Percentiles rank a stretch among this genome's conserved stretches.
phyloP scores from a whole-genome alignment of 2,797 vertebrate genomes.

The Acrossocheilus fasciatus region DNA sequence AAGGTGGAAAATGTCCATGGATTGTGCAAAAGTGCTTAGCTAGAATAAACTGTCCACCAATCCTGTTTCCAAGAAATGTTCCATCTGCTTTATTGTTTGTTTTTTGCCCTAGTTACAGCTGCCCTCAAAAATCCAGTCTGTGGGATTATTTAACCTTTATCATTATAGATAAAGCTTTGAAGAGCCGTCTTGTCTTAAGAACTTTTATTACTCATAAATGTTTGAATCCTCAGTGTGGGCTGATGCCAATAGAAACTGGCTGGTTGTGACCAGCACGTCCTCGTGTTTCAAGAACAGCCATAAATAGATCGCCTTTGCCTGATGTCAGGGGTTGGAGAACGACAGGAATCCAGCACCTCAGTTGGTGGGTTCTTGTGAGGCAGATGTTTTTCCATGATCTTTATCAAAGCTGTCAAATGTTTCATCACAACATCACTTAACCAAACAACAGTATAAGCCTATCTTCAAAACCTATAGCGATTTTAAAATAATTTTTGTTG shows the following conservation, averaged over 20 bases:
- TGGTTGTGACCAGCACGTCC: conserved; percentile 30
- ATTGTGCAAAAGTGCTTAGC: conserved; percentile 18
- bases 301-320: conserved; percentile 60
- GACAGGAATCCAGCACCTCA: conserved; percentile 55
- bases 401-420: conserved; percentile 23
- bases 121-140: conserved; percentile 26
- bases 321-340: conserved; percentile 51
- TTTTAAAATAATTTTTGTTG: neutral
- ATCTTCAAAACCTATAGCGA: neutral
- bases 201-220: conserved; percentile 53
- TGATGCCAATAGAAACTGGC: conserved; percentile 53
- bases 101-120: conserved; percentile 41
- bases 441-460: neutral
- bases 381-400: conserved; percentile 24
- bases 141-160: conserved; percentile 34
- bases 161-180: conserved; percentile 59
- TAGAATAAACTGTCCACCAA: conserved; percentile 43
- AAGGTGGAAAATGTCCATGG: conserved; percentile 16
- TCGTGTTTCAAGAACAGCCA: conserved; percentile 48
- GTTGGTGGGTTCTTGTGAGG: conserved; percentile 39
- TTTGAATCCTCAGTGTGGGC: conserved; percentile 37
- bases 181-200: conserved; percentile 37
- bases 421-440: conserved; percentile 6
- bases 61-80: conserved; percentile 48
- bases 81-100: conserved; percentile 38